Conservation (phyloP, 2,113 vertebrate species). For the Camelus bactrianus region DNA sequence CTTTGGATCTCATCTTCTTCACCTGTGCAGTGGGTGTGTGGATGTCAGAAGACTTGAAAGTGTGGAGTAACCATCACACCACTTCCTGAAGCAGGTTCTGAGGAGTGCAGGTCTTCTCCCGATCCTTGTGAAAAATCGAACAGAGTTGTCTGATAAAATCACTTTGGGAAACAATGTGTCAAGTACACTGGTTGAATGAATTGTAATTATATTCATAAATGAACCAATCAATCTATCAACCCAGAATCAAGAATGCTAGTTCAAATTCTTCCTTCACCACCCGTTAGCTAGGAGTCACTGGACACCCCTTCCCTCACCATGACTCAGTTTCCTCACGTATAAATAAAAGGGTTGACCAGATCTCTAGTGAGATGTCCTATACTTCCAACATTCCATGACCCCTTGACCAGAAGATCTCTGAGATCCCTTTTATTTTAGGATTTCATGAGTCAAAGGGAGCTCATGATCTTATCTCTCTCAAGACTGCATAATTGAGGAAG, state of each 20-base stretch:
- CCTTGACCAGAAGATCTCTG: constrained; percentile 59
- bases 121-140: background rate
- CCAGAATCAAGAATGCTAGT: constrained; percentile 15
- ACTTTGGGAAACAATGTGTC: constrained; percentile 2
- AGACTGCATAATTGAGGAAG: constrained; percentile 30
- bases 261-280: background rate
- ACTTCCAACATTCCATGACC: background rate
- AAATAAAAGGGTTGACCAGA: constrained; percentile 14
- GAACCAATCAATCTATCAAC: constrained; percentile 51
- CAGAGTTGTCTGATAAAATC: constrained; percentile 11
- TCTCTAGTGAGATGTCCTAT: background rate
- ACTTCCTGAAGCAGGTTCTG: background rate
- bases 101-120: background rate
- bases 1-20: background rate
- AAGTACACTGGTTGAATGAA: constrained; percentile 2
- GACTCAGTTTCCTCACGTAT: constrained; percentile 34
- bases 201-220: constrained; percentile 32
- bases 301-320: background rate
- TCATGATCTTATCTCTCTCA: constrained; percentile 71
- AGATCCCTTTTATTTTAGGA: constrained; percentile 67
- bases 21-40: background rate
- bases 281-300: constrained; percentile 43
- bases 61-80: background rate
- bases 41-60: background rate
- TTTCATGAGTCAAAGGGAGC: constrained; percentile 70